Base-by-base conservation (phyloP, 2,797 vertebrate genomes). In the Sternarchorhynchus goeldii region DNA sequence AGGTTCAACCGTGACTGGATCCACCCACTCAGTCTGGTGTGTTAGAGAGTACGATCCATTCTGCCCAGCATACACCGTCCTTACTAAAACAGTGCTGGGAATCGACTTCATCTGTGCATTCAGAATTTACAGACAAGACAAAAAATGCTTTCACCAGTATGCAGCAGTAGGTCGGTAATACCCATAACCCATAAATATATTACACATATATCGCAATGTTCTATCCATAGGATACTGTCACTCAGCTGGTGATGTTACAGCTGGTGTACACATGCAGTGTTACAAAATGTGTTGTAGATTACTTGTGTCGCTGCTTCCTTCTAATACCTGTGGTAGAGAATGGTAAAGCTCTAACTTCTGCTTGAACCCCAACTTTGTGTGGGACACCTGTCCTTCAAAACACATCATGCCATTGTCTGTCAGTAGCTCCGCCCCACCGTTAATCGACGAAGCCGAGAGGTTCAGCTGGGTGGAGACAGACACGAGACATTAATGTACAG, bases 11-110 rank as follows among this genome's bases (percentile, higher is more conserved):
- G 92, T 93, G 53, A 95, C 91, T 83, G 87, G 90, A 67, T 88
- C 90, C 0, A 91, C 92, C 94, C 93, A 95, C 63, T 92, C 74
- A 0, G 91, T 82, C 32, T 68, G 50, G 73, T 96, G 94, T 18
- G 86, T 89, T 75, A 96, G 68, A 18, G 79, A 20, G 36, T 50
- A 85, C 65, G 87, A 93, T 86, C 89, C 91, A 67, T 83, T 91
- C 29, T 79, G 85, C 67, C 82, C 80, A 70, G 92, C 85, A 12
- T 91, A 95, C 56, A 64, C 45, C 0, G 90, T 92, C 83, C 81
- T 89, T 41, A 94, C 80, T 12, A 89, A 55, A 31, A 95, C 75
- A 2, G 86, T 86, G 76, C 86, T 87, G 53, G 96, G 95, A 18
- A 96, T 75, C 1, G 69, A 76, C 73, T 90, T 89, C 58, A 95